Percentiles rank a stretch among this genome's conserved stretches.
Conservation (phyloP, 2,113 vertebrate genomes). For the Deroptyus accipitrinus region DNA sequence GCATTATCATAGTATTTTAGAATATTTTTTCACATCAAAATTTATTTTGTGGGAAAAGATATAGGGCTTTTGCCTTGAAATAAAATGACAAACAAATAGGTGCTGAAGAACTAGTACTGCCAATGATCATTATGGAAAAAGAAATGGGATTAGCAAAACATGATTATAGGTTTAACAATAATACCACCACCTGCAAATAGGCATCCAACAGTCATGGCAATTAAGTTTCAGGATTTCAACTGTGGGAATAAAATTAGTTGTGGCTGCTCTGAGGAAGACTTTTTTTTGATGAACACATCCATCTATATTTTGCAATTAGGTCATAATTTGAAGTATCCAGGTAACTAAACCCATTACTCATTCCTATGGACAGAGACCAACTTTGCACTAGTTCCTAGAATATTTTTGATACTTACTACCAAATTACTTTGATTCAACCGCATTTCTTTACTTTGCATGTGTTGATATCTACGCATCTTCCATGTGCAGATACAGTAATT, state of each 20-base stretch:
- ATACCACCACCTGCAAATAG: not conserved
- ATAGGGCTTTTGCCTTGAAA: not conserved
- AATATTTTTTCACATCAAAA: not conserved
- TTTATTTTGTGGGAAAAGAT: not conserved
- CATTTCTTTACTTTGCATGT: not conserved
- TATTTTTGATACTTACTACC: not conserved
- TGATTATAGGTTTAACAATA: not conserved
- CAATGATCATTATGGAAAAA: not conserved
- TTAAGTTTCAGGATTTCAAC: not conserved
- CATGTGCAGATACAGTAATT: not conserved
- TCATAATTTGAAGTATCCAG: not conserved
- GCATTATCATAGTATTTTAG: not conserved
- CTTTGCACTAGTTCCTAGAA: not conserved
- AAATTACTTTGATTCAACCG: not conserved
- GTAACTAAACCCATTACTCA: not conserved
- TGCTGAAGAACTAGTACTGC: not conserved
- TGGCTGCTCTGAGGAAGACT: not conserved
- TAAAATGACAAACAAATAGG: not conserved
- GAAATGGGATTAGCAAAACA: not conserved
- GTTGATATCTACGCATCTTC: not conserved
- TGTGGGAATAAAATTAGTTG: not conserved
- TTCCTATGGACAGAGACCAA: not conserved
- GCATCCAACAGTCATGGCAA: not conserved
- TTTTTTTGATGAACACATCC: not conserved
- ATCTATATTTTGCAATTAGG: not conserved